Evolutionary conservation across 1,140 invertebrate species (phyloP).

Genomic region (Mesaphorura yosii): DNA sequence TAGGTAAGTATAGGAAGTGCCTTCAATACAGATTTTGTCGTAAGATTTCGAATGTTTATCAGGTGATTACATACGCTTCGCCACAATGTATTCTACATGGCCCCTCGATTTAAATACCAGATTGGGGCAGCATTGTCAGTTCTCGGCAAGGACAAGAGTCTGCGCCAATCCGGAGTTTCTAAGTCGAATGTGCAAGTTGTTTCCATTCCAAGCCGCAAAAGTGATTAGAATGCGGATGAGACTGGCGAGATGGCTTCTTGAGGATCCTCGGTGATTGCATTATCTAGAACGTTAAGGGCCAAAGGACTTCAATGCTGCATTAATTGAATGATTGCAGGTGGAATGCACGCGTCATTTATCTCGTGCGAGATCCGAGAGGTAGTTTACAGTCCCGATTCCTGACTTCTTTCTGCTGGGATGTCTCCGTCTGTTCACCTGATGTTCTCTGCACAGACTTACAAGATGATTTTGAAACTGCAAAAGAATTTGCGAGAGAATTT

Average conservation of each 20-base stretch:
- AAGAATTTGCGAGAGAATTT: conserved; percentile 52
- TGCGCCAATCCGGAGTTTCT: neutral
- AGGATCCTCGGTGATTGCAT: neutral
- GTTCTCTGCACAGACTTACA: neutral
- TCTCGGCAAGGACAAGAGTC: neutral
- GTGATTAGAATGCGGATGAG: conserved; percentile 2
- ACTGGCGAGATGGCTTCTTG: neutral
- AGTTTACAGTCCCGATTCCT: neutral
- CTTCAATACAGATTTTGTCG: conserved; percentile 3
- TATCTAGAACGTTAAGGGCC: neutral
- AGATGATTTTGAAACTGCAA: conserved; percentile 23
- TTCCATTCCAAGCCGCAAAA: conserved; percentile 16
- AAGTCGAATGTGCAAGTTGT: neutral
- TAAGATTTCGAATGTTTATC: neutral
- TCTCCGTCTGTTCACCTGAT: neutral
- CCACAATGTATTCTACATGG: neutral
- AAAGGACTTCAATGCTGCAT: neutral
- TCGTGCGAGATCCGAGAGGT: conserved; percentile 16
- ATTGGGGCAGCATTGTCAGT: conserved; percentile 3
- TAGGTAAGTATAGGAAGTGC: neutral
- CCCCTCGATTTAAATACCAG: neutral
- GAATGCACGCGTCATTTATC: conserved; percentile 7
- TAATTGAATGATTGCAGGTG: neutral
- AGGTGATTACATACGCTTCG: neutral
- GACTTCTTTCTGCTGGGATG: neutral